Conservation (phyloP, 1,140 invertebrate genomes). For the Popillia japonica region DNA sequence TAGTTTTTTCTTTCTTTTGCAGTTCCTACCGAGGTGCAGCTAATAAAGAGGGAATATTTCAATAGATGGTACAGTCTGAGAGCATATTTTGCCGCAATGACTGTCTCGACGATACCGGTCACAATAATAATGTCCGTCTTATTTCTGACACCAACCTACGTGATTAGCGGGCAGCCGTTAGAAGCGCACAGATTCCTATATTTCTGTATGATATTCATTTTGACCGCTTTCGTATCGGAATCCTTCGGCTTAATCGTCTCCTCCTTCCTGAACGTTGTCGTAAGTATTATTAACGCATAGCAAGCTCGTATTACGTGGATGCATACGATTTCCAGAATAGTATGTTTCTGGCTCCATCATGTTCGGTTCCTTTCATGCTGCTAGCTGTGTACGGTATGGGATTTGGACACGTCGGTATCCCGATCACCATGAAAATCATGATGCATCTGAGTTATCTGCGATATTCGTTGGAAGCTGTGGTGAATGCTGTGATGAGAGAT, state of each 20-base stretch:
- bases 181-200: constrained; percentile 76
- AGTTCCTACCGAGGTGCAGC: constrained; percentile 89
- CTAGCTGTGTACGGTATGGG: constrained; percentile 81
- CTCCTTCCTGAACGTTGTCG: constrained; percentile 74
- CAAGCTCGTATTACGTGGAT: too few species aligned
- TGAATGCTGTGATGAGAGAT: constrained; percentile 77
- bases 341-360: constrained; percentile 78
- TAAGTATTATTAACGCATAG: constrained; percentile 64
- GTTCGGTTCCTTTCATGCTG: constrained; percentile 79
- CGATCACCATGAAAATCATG: constrained; percentile 73
- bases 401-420: constrained; percentile 67
- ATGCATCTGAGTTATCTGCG: constrained; percentile 85
- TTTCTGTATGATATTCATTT: constrained; percentile 72
- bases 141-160: constrained; percentile 84
- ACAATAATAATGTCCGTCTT: constrained; percentile 78
- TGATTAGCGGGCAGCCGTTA: constrained; percentile 86
- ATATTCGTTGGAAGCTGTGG: constrained; percentile 79
- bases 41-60: constrained; percentile 89
- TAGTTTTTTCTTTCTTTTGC: constrained; percentile 57
- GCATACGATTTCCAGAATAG: constrained; percentile 78
- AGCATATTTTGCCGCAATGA: constrained; percentile 88
- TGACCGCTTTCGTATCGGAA: constrained; percentile 78
- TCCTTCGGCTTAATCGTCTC: constrained; percentile 77
- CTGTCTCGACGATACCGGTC: constrained; percentile 74
- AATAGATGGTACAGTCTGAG: constrained; percentile 94